phyloP scores from a whole-genome alignment of 2,888 invertebrate genomes.

The Phaonia tiefii region DNA sequence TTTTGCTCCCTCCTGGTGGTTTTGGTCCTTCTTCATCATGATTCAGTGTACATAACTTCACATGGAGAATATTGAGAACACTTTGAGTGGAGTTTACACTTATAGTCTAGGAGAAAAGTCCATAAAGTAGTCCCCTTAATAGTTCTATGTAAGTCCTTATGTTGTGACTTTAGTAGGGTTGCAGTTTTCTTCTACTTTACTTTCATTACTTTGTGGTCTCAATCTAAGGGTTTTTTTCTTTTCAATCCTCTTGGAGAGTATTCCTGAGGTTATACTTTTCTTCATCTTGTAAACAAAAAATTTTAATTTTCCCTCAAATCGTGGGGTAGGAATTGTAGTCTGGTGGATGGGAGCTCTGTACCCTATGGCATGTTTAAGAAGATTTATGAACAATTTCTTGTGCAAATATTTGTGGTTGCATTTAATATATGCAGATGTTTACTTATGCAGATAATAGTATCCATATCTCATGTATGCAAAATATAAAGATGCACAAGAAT shows the following conservation, averaged over 20 bases:
- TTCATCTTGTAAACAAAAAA: slow-evolving; percentile 17
- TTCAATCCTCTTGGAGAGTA: too few relatives aligned
- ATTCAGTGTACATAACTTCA: too few relatives aligned
- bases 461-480: background rate
- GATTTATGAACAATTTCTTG: slow-evolving; percentile 7
- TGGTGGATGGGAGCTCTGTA: too few relatives aligned
- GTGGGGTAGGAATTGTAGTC: too few relatives aligned
- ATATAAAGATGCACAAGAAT: background rate
- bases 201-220: slow-evolving; percentile 1
- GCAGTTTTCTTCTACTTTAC: slow-evolving; percentile 7
- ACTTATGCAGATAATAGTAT: background rate
- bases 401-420: slow-evolving; percentile 8
- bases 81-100: background rate
- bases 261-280: background rate
- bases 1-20: background rate
- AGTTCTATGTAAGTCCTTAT: background rate
- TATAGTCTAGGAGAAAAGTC: slow-evolving; percentile 1
- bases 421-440: background rate
- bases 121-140: background rate
- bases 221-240: background rate
- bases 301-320: background rate
- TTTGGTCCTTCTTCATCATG: too few relatives aligned
- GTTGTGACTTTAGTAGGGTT: background rate
- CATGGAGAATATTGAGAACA: too few relatives aligned
- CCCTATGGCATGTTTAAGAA: background rate